These are phyloP conservation scores for Tragulus kanchil DNA, from an alignment of 2,113 vertebrate genomes.

Conservation along the genomic window DNA sequence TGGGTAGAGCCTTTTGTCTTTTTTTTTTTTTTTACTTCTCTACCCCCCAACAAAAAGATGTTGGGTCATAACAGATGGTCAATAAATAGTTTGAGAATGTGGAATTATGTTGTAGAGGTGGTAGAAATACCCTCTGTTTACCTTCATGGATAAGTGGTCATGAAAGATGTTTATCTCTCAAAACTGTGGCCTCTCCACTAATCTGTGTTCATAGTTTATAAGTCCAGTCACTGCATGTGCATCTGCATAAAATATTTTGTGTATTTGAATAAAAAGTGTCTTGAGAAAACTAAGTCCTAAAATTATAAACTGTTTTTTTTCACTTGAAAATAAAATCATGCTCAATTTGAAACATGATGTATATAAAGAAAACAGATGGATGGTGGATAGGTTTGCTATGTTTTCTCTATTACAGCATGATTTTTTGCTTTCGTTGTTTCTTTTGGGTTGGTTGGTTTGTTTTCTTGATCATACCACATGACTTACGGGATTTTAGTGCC, in stretches of 20 bases:
- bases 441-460: too few relatives aligned
- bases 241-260: not conserved
- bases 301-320: too few relatives aligned
- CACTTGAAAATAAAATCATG: conserved; percentile 27
- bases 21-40: not conserved
- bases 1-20: not conserved
- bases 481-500: not conserved
- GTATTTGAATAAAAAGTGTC: not conserved
- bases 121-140: conserved; percentile 22
- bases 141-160: not conserved
- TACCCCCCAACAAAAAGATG: not conserved
- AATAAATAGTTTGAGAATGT: conserved; percentile 8
- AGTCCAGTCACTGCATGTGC: not conserved
- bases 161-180: conserved; percentile 16
- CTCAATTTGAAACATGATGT: not conserved
- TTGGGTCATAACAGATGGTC: not conserved
- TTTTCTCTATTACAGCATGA: not conserved
- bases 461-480: not conserved
- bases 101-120: not conserved
- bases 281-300: too few relatives aligned
- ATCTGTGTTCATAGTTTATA: conserved; percentile 29
- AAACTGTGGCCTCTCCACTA: not conserved
- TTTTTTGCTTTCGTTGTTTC: not conserved
- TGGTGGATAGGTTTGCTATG: not conserved
- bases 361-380: not conserved